Conservation (phyloP, 1,140 invertebrate species). For the Bombus confusus region DNA sequence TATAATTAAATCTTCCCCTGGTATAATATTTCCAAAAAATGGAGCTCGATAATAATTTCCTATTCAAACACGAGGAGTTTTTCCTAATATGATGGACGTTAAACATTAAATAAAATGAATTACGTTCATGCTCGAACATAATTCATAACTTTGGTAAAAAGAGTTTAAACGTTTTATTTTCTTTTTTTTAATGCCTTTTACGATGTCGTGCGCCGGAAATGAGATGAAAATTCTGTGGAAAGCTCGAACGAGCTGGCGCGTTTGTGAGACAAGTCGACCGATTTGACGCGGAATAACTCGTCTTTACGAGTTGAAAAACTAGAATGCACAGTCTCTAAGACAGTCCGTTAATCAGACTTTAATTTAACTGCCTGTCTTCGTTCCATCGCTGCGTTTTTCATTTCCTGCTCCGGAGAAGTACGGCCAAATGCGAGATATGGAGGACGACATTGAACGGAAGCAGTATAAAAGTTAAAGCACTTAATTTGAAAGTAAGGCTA, state of each 20-base stretch:
- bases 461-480: neutral
- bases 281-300: constrained; percentile 7
- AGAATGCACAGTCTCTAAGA: neutral
- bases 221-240: neutral
- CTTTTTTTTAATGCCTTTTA: neutral
- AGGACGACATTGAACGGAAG: neutral
- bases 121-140: neutral
- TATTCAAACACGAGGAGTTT: neutral
- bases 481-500: neutral
- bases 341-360: constrained; percentile 41
- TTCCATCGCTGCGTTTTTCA: constrained; percentile 39
- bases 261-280: neutral
- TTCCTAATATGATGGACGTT: neutral
- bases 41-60: too few relatives aligned
- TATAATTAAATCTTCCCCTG: too few relatives aligned
- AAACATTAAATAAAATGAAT: neutral
- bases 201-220: neutral
- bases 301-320: neutral
- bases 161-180: neutral
- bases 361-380: constrained; percentile 24
- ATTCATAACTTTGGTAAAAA: too few relatives aligned
- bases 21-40: too few relatives aligned
- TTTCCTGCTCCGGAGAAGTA: constrained; percentile 6
- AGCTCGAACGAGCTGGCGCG: too few relatives aligned
- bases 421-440: neutral